Percentiles rank a stretch among this genome's conserved stretches.
phyloP scores from a whole-genome alignment of 2,113 vertebrate species.

The Isichthys henryi region DNA sequence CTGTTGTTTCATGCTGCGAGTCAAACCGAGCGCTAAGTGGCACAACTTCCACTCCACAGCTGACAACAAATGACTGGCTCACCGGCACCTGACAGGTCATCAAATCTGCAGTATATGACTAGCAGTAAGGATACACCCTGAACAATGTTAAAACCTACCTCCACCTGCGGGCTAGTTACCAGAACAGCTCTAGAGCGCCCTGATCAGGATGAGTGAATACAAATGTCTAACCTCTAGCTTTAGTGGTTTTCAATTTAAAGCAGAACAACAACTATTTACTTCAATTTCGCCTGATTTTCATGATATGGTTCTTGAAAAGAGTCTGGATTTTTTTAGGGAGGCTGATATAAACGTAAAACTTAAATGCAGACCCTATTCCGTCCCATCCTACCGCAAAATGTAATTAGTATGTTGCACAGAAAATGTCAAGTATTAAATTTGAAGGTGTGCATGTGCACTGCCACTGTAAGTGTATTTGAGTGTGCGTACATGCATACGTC shows the following conservation, averaged over 20 bases:
- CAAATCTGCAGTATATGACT: not conserved
- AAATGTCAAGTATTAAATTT: not conserved
- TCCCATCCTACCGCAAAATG: not conserved
- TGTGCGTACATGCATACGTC: not conserved
- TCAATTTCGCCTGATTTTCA: not conserved
- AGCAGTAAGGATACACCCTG: not conserved
- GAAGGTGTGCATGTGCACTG: conserved; percentile 17
- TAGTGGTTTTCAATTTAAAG: not conserved
- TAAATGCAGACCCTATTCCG: not conserved
- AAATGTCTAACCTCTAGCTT: not conserved
- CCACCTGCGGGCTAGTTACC: not conserved
- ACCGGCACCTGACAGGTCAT: not conserved
- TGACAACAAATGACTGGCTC: not conserved
- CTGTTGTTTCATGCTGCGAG: not conserved
- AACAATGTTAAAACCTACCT: not conserved
- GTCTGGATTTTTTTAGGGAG: not conserved
- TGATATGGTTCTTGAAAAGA: not conserved
- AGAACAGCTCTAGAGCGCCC: not conserved
- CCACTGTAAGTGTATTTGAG: not conserved
- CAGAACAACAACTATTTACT: not conserved
- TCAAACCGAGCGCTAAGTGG: not conserved
- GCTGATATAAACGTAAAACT: not conserved
- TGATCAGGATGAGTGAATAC: not conserved
- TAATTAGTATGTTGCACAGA: not conserved
- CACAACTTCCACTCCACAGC: not conserved